Base-by-base conservation (phyloP, 2,888 invertebrate species). In the Cylindroiulus punctatus region DNA sequence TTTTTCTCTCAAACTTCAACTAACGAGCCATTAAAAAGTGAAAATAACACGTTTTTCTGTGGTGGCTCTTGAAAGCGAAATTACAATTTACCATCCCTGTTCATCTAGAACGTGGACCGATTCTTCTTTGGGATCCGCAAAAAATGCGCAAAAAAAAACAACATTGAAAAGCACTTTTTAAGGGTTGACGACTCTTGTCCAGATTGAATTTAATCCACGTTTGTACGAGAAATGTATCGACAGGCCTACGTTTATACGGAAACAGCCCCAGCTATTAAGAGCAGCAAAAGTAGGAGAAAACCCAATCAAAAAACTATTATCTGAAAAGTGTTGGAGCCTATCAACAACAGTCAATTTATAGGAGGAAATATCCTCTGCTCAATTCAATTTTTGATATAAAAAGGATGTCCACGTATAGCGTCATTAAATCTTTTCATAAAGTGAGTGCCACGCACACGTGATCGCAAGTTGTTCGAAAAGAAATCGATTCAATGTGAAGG, bases 161-260 rank as follows among this genome's bases (percentile, higher is more conserved):
- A 76, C 76, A 76, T 76, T 76, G 30, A 76, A 76, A 76, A 76
- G 76, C 76, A 76, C 76, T 76, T 76, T 76, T 76, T 76, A 22
- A 7, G 76, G 76, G 76, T 76, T 76, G 76, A 76, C 76, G 76
- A 76, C 76, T 30, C 76, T 76, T 76, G 76, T 76, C 30, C 30
- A 30, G 76, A 76, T 76, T 76, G 76, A 30, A 76, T 76, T 76
- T 76, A 30, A 76, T 30, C 76, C 30, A 76, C 76, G 76, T 76
- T 76, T 30, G 76, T 26, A 76, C 76, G 30, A 76, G 36, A 36
- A 36, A 30, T 30, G 76, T 14, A 30, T 1, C 2, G 76, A 76
- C 30, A 76, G 76, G 76, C 76, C 30, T 76, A 65, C 8, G 22
- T 65, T 30, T 76, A 26, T 76, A 76, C 76, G 12, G 65, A 22